phyloP scores from a whole-genome alignment of 2,888 invertebrate genomes.

The Cheiracanthium punctorium region DNA sequence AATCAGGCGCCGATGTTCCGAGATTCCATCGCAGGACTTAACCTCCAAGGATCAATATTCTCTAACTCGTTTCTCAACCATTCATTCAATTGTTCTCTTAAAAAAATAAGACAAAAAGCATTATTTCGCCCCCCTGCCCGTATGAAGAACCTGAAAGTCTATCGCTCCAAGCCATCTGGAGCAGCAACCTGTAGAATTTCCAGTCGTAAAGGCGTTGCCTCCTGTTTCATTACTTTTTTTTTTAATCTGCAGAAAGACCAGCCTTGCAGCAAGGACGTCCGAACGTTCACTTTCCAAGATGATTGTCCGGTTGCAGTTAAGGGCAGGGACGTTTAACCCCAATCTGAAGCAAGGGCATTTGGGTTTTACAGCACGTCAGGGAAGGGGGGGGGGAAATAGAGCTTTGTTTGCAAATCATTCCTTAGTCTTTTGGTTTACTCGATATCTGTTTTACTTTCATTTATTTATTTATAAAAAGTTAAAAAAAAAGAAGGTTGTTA shows the following conservation, averaged over 20 bases:
- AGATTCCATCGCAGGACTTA: not conserved
- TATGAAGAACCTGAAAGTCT: not conserved
- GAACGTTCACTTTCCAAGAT: not conserved
- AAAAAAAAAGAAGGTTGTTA: no score
- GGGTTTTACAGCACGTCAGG: not conserved
- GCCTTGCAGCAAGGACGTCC: constrained; percentile 1
- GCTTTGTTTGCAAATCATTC: no score
- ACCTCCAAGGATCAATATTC: not conserved
- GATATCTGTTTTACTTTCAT: no score
- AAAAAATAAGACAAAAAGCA: not conserved
- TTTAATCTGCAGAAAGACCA: not conserved
- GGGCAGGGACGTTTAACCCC: constrained; percentile 7
- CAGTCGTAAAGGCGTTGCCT: not conserved
- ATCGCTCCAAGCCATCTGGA: not conserved
- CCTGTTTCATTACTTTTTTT: not conserved
- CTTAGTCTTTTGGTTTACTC: no score
- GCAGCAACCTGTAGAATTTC: not conserved
- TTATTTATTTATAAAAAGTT: no score
- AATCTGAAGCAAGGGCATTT: not conserved
- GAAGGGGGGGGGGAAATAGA: no score
- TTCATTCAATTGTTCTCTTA: not conserved
- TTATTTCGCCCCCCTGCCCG: not conserved
- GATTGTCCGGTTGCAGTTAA: not conserved
- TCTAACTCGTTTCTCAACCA: not conserved
- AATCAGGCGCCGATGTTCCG: not conserved